These are phyloP conservation scores for Murina feae DNA, from an alignment of 2,113 vertebrate species.

Conservation along the genomic window DNA sequence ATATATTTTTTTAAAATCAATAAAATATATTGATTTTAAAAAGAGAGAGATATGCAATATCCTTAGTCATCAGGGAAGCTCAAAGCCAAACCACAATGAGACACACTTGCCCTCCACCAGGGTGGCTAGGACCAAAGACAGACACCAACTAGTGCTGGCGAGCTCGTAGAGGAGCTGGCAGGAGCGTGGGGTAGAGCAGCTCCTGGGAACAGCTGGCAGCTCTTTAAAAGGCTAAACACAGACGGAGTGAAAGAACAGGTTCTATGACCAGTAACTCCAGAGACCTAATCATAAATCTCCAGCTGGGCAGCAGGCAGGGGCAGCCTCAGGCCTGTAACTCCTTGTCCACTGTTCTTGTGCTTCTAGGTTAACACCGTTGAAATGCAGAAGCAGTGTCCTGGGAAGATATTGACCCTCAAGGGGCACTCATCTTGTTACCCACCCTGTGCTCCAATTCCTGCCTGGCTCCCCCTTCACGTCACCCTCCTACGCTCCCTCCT, in stretches of 20 bases:
- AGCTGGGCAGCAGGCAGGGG: too few species aligned
- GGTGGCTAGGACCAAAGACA: background rate
- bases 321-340: background rate
- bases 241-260: background rate
- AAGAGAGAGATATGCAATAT: rapidly evolving
- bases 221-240: background rate
- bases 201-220: background rate
- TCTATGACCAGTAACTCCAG: background rate
- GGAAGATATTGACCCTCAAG: background rate
- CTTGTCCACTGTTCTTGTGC: background rate
- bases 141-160: background rate
- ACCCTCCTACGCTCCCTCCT: background rate
- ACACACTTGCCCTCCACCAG: rapidly evolving
- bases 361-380: background rate
- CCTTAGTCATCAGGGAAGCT: background rate
- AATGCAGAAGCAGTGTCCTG: too few species aligned
- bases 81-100: background rate
- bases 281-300: too few species aligned
- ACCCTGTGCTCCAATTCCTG: too few species aligned
- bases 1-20: too few species aligned
- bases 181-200: background rate
- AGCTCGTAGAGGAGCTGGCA: background rate
- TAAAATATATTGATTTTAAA: too few species aligned
- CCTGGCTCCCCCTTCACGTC: background rate
- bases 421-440: background rate